These are phyloP conservation scores for Lampris megalopsis DNA, from an alignment of 2,113 vertebrate genomes.

Conservation along the genomic window DNA sequence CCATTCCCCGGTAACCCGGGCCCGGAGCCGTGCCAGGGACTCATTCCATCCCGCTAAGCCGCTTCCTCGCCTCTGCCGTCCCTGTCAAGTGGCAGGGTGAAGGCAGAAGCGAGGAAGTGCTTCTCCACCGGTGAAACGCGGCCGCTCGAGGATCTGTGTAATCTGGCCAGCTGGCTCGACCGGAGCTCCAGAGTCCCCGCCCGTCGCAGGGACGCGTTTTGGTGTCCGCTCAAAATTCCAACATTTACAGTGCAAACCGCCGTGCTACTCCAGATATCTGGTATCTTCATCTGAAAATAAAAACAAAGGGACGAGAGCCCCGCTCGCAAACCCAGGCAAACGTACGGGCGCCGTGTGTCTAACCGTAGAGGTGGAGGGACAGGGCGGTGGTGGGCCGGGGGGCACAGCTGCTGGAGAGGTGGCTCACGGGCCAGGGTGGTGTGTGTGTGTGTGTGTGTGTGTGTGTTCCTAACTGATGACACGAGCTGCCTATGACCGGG, in stretches of 20 bases:
- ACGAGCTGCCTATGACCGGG: background rate
- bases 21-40: conserved; percentile 18
- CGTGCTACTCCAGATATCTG: background rate
- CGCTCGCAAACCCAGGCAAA: background rate
- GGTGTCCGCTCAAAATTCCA: background rate
- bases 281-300: background rate
- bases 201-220: background rate
- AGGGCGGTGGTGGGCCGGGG: background rate
- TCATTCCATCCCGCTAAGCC: conserved; percentile 38
- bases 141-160: background rate
- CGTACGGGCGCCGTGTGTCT: background rate
- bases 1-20: conserved; percentile 17
- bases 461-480: background rate
- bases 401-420: background rate
- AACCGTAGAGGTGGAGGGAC: background rate
- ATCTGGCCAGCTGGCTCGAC: background rate
- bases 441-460: background rate
- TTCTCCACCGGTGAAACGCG: background rate
- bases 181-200: background rate
- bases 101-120: background rate
- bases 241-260: background rate
- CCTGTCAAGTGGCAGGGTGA: background rate
- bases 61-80: conserved; percentile 26
- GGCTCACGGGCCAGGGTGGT: background rate
- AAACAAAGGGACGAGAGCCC: background rate